Conservation (phyloP, 2,797 vertebrate species). For the Acanthornis magna region DNA sequence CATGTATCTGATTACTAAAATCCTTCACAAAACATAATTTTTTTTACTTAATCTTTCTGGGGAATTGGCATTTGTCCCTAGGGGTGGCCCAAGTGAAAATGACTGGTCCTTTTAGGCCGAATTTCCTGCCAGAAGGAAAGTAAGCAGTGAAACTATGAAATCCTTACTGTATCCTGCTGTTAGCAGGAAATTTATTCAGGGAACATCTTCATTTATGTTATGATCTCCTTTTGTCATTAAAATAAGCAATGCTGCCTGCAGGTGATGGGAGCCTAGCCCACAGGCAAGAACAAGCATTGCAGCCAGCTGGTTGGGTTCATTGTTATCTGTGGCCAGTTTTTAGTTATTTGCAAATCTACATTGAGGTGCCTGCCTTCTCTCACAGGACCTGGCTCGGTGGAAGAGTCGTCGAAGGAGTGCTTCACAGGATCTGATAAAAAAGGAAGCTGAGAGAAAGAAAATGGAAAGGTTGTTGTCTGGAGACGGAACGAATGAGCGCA, state of each 20-base stretch:
- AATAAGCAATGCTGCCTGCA: background rate
- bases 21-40: background rate
- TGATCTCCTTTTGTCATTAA: background rate
- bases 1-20: background rate
- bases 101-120: background rate
- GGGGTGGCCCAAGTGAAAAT: background rate
- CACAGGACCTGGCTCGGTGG: constrained; percentile 93
- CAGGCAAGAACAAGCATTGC: background rate
- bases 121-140: background rate
- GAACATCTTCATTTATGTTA: background rate
- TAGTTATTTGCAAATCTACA: background rate
- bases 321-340: background rate
- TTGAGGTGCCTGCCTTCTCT: background rate
- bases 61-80: background rate
- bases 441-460: constrained; percentile 95
- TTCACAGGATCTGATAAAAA: constrained; percentile 96
- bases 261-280: background rate
- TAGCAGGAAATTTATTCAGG: background rate
- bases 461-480: constrained; percentile 89
- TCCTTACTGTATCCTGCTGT: background rate
- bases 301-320: background rate
- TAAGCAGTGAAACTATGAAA: background rate
- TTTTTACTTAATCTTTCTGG: background rate
- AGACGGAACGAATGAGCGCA: constrained; percentile 75
- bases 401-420: constrained; percentile 92